phyloP scores from a whole-genome alignment of 1,140 invertebrate species.

The Dendrolimus kikuchii region DNA sequence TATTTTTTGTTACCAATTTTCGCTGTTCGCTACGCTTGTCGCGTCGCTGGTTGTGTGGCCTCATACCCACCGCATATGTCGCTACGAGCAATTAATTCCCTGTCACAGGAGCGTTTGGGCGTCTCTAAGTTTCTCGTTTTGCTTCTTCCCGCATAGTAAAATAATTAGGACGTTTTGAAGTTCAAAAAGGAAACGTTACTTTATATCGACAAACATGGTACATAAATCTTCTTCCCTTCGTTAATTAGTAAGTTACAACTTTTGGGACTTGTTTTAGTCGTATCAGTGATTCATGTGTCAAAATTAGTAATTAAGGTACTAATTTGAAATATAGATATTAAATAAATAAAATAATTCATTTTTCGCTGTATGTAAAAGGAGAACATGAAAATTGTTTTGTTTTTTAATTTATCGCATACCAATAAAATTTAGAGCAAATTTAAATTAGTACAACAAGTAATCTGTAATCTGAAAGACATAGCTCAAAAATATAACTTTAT shows the following conservation, averaged over 20 bases:
- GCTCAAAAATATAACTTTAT: no score
- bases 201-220: slow-evolving; percentile 67
- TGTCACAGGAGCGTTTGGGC: slow-evolving; percentile 70
- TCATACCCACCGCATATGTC: slow-evolving; percentile 48
- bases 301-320: no score
- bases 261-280: slow-evolving; percentile 17
- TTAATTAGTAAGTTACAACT: slow-evolving; percentile 48
- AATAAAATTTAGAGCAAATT: no score
- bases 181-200: slow-evolving; percentile 70
- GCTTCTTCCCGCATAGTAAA: slow-evolving; percentile 50
- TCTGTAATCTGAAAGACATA: no score
- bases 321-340: no score
- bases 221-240: slow-evolving; percentile 67
- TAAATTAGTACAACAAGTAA: no score
- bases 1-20: background rate
- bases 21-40: slow-evolving; percentile 22
- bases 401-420: no score
- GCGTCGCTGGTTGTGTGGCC: slow-evolving; percentile 14
- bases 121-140: slow-evolving; percentile 62
- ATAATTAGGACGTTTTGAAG: slow-evolving; percentile 72
- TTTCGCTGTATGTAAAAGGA: no score
- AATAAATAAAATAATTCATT: no score
- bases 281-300: slow-evolving; percentile 2
- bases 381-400: no score
- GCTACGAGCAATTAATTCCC: slow-evolving; percentile 69